Percentiles rank a stretch among this genome's conserved stretches.
phyloP scores from a whole-genome alignment of 1,140 invertebrate genomes.

The Papilio polyxenes region DNA sequence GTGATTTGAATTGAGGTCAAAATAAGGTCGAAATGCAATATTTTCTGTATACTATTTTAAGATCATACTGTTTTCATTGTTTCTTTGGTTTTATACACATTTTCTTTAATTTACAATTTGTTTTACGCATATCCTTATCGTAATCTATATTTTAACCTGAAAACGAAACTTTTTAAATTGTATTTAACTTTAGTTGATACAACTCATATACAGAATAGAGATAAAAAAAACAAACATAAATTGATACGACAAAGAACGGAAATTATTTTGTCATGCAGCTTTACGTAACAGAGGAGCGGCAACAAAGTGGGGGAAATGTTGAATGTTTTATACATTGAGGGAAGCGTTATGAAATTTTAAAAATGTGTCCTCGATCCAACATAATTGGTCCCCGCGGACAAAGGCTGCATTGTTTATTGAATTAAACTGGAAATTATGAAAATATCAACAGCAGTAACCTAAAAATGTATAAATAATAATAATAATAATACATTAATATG shows the following conservation, averaged over 20 bases:
- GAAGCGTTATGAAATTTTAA: constrained; percentile 18
- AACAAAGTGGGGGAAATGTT: constrained; percentile 3
- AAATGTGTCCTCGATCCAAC: constrained; percentile 10
- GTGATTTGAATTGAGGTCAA: neutral
- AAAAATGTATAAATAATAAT: neutral
- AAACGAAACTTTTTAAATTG: no score
- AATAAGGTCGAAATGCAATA: neutral
- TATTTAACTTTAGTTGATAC: no score
- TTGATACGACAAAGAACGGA: neutral
- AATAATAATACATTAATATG: neutral
- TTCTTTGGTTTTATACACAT: no score
- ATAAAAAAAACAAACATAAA: neutral
- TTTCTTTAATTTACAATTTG: no score
- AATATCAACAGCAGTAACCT: neutral
- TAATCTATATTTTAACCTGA: no score
- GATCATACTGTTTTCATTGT: no score
- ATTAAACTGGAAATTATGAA: neutral
- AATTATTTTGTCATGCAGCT: neutral
- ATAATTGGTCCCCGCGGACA: constrained; percentile 18
- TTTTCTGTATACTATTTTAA: neutral
- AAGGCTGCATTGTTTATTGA: constrained; percentile 17
- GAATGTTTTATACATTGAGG: constrained; percentile 21
- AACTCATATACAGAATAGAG: no score
- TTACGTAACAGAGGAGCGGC: neutral
- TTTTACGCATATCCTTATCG: no score